phyloP scores from a whole-genome alignment of 2,888 invertebrate species.

The Malachius bipustulatus region DNA sequence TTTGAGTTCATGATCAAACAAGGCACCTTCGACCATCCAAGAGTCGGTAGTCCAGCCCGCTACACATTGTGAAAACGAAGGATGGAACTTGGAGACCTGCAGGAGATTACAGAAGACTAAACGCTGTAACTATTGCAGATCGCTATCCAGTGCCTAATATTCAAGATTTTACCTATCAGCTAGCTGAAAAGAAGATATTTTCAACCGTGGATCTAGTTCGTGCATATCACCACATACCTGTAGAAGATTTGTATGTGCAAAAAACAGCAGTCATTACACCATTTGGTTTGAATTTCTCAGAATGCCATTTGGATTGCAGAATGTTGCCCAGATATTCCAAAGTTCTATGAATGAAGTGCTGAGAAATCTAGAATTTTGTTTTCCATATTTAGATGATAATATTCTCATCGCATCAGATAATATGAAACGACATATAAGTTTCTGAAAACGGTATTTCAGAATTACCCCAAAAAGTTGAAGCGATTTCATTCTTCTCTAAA shows the following conservation, averaged over 20 bases:
- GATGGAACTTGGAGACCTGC: slow-evolving; percentile 26
- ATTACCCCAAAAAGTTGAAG: slow-evolving; percentile 16
- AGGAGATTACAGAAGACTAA: too few species aligned
- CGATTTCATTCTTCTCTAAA: neutral
- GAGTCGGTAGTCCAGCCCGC: slow-evolving; percentile 13
- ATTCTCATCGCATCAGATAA: slow-evolving; percentile 21
- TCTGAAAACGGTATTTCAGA: slow-evolving; percentile 17
- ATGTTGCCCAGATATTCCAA: too few species aligned
- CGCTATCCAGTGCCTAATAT: slow-evolving; percentile 33
- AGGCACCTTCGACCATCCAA: slow-evolving; percentile 5
- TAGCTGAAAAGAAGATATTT: slow-evolving; percentile 24
- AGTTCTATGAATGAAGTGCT: too few species aligned
- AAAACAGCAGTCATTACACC: slow-evolving; percentile 14
- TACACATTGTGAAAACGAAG: slow-evolving; percentile 13
- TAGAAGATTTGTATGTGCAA: slow-evolving; percentile 25
- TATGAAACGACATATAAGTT: slow-evolving; percentile 18
- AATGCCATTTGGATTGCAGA: too few species aligned
- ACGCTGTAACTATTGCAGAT: too few species aligned
- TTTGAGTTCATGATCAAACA: slow-evolving; percentile 20
- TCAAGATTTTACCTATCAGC: too few species aligned
- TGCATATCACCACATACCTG: too few species aligned
- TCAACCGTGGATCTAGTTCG: slow-evolving; percentile 26
- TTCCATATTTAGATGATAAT: slow-evolving; percentile 25
- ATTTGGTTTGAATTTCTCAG: too few species aligned
- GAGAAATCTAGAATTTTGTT: slow-evolving; percentile 21